Conservation (phyloP, 2,888 invertebrate genomes). For the Aethes cnicana region DNA sequence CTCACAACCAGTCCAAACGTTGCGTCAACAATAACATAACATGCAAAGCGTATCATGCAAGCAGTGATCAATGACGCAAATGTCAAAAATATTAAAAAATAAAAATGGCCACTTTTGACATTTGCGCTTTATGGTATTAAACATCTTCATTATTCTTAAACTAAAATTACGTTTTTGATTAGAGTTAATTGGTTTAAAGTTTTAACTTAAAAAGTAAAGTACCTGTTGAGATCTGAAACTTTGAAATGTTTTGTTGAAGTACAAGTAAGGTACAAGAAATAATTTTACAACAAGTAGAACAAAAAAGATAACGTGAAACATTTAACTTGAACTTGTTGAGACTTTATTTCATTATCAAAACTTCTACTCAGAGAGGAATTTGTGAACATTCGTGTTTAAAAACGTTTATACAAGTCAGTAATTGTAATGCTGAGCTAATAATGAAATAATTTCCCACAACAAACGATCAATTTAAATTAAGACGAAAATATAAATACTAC, state of each 20-base stretch:
- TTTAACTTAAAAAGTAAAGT: constrained; percentile 63
- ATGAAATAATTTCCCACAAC: constrained; percentile 50
- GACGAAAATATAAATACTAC: constrained; percentile 76
- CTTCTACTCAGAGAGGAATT: too few relatives aligned
- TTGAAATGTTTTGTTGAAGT: constrained; percentile 63
- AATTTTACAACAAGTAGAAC: constrained; percentile 35
- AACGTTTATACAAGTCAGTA: constrained; percentile 36
- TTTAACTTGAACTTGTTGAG: constrained; percentile 30
- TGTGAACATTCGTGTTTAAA: too few relatives aligned
- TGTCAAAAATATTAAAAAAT: constrained; percentile 45
- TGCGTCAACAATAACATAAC: constrained; percentile 56
- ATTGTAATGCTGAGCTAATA: constrained; percentile 30
- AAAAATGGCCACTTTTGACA: constrained; percentile 44
- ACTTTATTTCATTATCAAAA: constrained; percentile 36
- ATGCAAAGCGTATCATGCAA: constrained; percentile 71
- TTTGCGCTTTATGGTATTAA: constrained; percentile 56
- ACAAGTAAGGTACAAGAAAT: constrained; percentile 46
- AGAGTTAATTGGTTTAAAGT: constrained; percentile 71
- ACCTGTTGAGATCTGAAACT: constrained; percentile 74
- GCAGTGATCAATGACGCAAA: constrained; percentile 50
- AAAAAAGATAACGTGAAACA: constrained; percentile 37
- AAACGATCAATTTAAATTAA: constrained; percentile 52
- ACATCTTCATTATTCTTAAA: constrained; percentile 54
- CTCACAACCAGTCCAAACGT: constrained; percentile 70
- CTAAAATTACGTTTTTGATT: constrained; percentile 63